Evolutionary conservation across 1,140 invertebrate species (phyloP), one percentile per base, ranked within the genome.

Genomic region (Drosophila miranda): DNA sequence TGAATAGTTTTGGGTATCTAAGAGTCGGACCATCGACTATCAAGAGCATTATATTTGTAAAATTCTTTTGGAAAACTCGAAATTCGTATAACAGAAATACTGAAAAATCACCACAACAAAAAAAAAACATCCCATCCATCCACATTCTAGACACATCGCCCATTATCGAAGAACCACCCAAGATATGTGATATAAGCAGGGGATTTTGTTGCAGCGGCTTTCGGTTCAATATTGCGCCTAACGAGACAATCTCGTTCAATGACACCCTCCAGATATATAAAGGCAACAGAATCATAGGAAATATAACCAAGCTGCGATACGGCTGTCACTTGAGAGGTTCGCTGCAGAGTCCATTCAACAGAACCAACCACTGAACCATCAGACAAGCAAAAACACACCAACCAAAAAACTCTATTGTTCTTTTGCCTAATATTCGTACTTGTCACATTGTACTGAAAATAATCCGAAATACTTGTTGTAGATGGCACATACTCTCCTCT

Each of bases 61-160:
- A 2, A 38, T 13, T 38, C 34, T 38, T 11, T 38, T 5, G 11
- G 34, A 38, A 38, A 38, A 13, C 53, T 26, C 19, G 23, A 67
- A 68, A 49, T 51, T 44, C 46, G 23, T 2, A 46, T 61, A 52
- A 30, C 44, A 45, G 55, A 45, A 61, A 50, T 6, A 38, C 28
- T 16, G 43, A 61, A 62, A 76, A 68, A 57, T 63, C 50, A 60
- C 58, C 50, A 70, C 41, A 78, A 73, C 48, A 50, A 63, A 53
- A 56, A 56, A 54, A 69, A 69, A 50, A 21, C 16, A 56, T 75
- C 58, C 75, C 74, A 78, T 82, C 74, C 82, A 86, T 87, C 78
- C 82, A 87, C 78, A 87, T 87, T 87, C 83, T 89, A 88, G 84
- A 89, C 76, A 89, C 75, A 79, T 89, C 84, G 76, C 84, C 72